Percentiles rank a stretch among this genome's conserved stretches.
Evolutionary conservation across 1,140 invertebrate species (phyloP).

Genomic region (Cotesia vestalis): DNA sequence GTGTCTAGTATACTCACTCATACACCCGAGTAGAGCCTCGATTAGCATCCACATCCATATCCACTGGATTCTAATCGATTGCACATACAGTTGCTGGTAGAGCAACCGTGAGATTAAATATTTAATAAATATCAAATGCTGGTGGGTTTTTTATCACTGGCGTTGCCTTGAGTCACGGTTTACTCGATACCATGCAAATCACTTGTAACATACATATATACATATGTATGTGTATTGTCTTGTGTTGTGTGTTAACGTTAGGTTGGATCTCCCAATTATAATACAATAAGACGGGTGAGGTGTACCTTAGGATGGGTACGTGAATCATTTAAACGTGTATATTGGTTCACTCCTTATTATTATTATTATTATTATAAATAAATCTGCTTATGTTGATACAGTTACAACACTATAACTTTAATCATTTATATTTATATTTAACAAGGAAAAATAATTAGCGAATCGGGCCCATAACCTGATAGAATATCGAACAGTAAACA

Average conservation of each 20-base stretch:
- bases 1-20: no score
- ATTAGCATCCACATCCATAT: background rate
- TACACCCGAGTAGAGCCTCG: background rate
- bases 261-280: conserved; percentile 20
- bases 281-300: conserved; percentile 24
- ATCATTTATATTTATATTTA: no score
- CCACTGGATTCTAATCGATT: conserved; percentile 9
- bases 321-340: conserved; percentile 26
- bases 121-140: conserved; percentile 11
- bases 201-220: conserved; percentile 2
- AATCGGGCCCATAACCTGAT: no score
- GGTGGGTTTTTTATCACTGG: background rate
- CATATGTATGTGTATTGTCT: background rate
- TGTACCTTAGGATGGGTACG: conserved; percentile 20
- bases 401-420: no score
- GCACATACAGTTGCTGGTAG: background rate
- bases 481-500: no score
- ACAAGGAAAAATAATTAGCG: no score
- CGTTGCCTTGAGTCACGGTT: background rate
- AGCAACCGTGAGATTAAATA: conserved; percentile 7
- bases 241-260: background rate
- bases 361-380: no score
- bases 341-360: conserved; percentile 11
- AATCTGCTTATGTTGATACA: no score
- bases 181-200: conserved; percentile 9